These are phyloP conservation scores for Cariama cristata DNA, from an alignment of 2,113 vertebrate genomes.

Conservation along the genomic window DNA sequence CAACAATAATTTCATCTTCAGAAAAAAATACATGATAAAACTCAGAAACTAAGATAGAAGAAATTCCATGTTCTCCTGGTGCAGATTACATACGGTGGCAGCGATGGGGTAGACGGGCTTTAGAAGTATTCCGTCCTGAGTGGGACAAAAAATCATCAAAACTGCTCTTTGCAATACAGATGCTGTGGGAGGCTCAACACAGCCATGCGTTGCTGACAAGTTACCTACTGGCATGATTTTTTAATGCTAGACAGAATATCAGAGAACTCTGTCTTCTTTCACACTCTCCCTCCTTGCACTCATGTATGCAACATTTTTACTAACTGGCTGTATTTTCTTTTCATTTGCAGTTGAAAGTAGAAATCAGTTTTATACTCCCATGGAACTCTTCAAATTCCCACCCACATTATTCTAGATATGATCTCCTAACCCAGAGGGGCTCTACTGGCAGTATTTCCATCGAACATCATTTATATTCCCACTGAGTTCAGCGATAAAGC, in stretches of 20 bases:
- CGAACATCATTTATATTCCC: not conserved
- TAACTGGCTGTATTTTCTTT: not conserved
- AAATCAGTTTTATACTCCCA: not conserved
- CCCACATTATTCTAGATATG: constrained; percentile 20
- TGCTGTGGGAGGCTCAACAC: not conserved
- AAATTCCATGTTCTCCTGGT: not conserved
- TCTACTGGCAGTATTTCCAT: not conserved
- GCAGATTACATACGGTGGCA: not conserved
- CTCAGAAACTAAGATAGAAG: not conserved
- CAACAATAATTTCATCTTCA: not conserved
- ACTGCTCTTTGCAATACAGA: not conserved
- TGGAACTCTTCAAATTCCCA: constrained; percentile 2
- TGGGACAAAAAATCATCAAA: not conserved
- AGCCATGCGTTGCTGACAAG: not conserved
- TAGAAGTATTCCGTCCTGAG: not conserved
- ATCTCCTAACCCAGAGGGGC: not conserved
- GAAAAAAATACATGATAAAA: not conserved
- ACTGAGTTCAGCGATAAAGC: not conserved
- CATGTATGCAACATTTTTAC: not conserved
- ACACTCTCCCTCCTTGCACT: not conserved
- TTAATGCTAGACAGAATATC: not conserved
- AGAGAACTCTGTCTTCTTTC: not conserved
- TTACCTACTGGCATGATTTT: not conserved
- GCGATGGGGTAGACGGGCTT: not conserved
- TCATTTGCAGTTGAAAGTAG: not conserved